A percentile compares a stretch with the other conserved stretches of the same genome.
Evolutionary conservation across 2,888 invertebrate genomes (phyloP).

Genomic region (Molanna angustata): DNA sequence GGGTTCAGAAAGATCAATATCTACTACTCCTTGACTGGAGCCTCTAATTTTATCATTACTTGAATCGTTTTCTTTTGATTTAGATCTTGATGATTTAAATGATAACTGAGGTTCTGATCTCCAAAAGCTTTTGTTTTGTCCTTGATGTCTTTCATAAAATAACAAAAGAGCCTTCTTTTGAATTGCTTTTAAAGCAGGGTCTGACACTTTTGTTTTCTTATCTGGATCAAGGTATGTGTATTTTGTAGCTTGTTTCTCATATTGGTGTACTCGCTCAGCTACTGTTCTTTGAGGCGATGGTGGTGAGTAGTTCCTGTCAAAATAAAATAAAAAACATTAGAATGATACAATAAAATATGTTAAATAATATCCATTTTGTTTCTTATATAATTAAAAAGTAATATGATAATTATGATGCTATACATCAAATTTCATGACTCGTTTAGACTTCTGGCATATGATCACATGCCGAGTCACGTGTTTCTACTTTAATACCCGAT

Average conservation of each 20-base stretch:
- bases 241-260: constrained; percentile 44
- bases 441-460: too few species aligned
- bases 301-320: constrained; percentile 39
- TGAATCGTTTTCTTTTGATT: constrained; percentile 9
- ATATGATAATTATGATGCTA: too few species aligned
- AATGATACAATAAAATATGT: neutral
- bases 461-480: too few species aligned
- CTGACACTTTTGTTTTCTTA: constrained; percentile 68
- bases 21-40: too few species aligned
- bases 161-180: constrained; percentile 80
- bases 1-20: too few species aligned
- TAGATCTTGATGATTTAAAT: constrained; percentile 36
- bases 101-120: constrained; percentile 58
- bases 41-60: constrained; percentile 27
- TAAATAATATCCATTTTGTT: too few species aligned
- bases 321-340: neutral
- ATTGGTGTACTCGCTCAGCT: constrained; percentile 42
- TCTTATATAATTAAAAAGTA: too few species aligned
- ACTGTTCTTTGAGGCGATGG: constrained; percentile 50
- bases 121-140: constrained; percentile 46
- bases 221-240: constrained; percentile 71
- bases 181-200: constrained; percentile 73
- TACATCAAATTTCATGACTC: too few species aligned
- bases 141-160: constrained; percentile 73
- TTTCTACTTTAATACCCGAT: too few species aligned